Conservation (phyloP, 2,797 vertebrate species). For the Platalea minor region DNA sequence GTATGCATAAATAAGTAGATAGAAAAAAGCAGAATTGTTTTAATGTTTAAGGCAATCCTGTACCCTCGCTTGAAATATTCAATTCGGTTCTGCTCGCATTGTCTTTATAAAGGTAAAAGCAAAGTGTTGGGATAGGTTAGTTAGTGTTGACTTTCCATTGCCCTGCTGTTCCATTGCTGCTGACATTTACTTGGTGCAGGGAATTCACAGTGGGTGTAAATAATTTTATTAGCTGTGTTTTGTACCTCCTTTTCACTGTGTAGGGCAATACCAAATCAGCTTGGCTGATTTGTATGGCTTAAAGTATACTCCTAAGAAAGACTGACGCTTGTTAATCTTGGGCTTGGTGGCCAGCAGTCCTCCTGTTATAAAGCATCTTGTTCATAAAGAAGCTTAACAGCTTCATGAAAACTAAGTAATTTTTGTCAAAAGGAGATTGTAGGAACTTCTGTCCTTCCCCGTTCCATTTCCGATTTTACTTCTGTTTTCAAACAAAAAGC, state of each 20-base stretch:
- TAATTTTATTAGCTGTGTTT: background rate
- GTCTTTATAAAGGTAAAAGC: background rate
- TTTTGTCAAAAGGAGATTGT: background rate
- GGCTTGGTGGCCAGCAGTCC: background rate
- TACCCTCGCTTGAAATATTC: background rate
- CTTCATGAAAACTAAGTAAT: background rate
- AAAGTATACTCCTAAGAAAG: background rate
- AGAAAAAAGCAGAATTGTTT: background rate
- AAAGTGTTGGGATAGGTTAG: background rate
- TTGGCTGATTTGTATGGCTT: background rate
- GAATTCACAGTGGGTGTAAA: background rate
- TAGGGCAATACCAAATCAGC: background rate
- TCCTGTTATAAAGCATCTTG: background rate
- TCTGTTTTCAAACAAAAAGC: background rate
- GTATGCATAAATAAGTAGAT: background rate
- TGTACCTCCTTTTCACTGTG: background rate
- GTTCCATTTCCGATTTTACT: background rate
- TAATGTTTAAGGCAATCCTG: background rate
- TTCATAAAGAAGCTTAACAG: background rate
- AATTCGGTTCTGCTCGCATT: fast-evolving
- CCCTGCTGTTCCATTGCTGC: background rate
- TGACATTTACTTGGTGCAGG: background rate
- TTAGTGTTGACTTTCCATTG: background rate
- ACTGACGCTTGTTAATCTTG: background rate
- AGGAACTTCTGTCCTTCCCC: background rate